These are phyloP conservation scores for Stomatorhinus ivindoensis DNA, from an alignment of 2,113 vertebrate genomes.

Conservation along the genomic window DNA sequence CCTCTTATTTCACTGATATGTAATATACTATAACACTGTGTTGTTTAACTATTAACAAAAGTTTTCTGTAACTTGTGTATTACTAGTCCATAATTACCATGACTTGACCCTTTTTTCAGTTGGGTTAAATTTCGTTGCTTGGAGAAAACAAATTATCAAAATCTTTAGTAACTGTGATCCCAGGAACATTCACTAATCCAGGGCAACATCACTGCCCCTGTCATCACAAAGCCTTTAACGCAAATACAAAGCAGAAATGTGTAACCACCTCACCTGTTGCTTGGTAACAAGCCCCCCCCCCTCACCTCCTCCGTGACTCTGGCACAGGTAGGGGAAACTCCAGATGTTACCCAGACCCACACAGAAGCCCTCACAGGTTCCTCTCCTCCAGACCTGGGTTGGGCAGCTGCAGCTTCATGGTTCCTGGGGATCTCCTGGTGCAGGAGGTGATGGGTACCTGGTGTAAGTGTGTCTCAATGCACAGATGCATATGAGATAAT, in stretches of 20 bases:
- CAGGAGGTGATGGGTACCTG: neutral
- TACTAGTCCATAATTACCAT: neutral
- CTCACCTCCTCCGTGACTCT: conserved; percentile 97
- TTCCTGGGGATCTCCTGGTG: conserved; percentile 26
- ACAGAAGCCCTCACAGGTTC: conserved; percentile 88
- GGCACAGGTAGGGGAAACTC: conserved; percentile 94
- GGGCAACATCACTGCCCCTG: neutral
- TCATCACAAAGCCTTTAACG: neutral
- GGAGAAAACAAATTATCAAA: neutral
- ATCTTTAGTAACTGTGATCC: neutral
- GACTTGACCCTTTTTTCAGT: neutral
- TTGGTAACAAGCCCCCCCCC: neutral
- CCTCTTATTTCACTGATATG: neutral
- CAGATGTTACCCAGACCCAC: conserved; percentile 96
- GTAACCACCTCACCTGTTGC: neutral
- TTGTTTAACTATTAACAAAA: neutral
- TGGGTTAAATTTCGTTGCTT: neutral
- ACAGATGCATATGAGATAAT: no score
- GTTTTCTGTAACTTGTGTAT: neutral
- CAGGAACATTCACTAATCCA: neutral
- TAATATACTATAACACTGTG: neutral
- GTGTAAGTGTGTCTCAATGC: neutral
- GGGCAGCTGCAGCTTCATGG: conserved; percentile 67
- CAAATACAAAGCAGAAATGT: neutral
- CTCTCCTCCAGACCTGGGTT: conserved; percentile 69